These are phyloP conservation scores for Tetragnatha versicolor DNA, from an alignment of 1,140 invertebrate genomes.

Conservation along the genomic window DNA sequence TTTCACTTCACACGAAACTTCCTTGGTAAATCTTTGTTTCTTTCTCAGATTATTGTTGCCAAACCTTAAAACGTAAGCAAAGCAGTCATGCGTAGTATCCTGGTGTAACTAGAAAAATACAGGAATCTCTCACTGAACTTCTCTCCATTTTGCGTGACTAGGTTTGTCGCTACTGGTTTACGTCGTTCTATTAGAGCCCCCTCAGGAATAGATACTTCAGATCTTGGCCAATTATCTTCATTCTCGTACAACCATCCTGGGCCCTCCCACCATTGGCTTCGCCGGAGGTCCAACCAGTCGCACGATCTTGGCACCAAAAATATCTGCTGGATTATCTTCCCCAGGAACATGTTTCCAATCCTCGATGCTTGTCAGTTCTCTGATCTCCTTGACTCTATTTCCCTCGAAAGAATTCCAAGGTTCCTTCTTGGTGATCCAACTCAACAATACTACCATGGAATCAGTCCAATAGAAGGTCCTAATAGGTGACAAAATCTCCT, in stretches of 20 bases:
- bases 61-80: no score
- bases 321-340: neutral
- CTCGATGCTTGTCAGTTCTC: neutral
- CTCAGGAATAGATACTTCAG: neutral
- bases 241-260: no score
- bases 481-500: no score
- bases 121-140: no score
- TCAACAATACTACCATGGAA: neutral
- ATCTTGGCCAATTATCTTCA: neutral
- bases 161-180: neutral
- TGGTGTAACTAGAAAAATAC: no score
- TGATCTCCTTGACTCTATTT: constrained; percentile 19
- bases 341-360: neutral
- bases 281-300: constrained; percentile 3
- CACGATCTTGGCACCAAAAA: neutral
- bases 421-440: neutral
- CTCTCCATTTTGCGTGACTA: no score
- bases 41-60: no score
- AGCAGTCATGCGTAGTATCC: no score
- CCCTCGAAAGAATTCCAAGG: neutral
- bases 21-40: no score
- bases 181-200: neutral
- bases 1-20: no score
- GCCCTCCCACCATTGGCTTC: constrained; percentile 45
- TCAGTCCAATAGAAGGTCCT: no score